phyloP scores from a whole-genome alignment of 1,140 invertebrate genomes.

The Bombus superbus region DNA sequence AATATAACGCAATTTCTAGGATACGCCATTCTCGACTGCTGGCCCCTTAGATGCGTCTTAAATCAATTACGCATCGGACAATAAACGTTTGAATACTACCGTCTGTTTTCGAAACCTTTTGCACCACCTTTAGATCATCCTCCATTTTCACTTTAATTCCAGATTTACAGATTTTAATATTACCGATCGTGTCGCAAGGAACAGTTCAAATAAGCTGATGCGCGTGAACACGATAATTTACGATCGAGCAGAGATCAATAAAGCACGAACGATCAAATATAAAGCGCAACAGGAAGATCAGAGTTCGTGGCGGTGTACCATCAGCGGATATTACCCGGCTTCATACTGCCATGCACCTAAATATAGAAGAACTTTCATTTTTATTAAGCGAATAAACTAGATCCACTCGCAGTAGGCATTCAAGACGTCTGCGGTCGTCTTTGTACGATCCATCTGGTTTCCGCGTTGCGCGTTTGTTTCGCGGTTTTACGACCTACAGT shows the following conservation, averaged over 20 bases:
- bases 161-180: not conserved
- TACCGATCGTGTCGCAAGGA: not conserved
- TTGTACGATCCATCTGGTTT: conserved; percentile 8
- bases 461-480: conserved; percentile 22
- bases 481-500: conserved; percentile 30
- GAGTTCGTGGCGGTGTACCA: not conserved
- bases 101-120: not conserved
- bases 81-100: not conserved
- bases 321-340: not conserved
- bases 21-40: not conserved
- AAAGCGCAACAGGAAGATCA: not conserved
- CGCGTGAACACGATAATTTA: not conserved
- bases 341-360: not conserved
- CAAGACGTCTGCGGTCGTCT: conserved; percentile 6
- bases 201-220: not conserved
- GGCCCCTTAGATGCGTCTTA: not conserved
- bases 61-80: not conserved
- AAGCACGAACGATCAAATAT: not conserved
- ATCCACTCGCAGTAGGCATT: not conserved
- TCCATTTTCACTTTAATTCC: not conserved
- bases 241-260: not conserved
- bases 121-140: not conserved
- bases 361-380: conserved; percentile 18
- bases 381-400: conserved; percentile 39
- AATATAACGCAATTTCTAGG: not conserved